phyloP scores from a whole-genome alignment of 2,888 invertebrate species.

The Empis stercorea region DNA sequence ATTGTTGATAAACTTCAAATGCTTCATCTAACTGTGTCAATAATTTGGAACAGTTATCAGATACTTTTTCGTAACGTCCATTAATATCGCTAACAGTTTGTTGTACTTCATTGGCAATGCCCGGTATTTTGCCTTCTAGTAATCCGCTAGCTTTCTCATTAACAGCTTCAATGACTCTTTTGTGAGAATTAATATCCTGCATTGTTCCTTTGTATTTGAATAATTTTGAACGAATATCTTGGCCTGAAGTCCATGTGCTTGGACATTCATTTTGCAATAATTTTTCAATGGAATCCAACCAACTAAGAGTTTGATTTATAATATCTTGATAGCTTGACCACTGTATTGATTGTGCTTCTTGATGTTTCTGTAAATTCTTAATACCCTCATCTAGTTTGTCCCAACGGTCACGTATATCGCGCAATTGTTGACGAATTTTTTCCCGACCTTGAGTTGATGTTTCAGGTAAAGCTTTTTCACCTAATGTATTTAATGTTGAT shows the following conservation, averaged over 20 bases:
- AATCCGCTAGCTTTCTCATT: constrained; percentile 74
- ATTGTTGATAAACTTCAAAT: constrained; percentile 72
- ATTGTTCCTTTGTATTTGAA: constrained; percentile 73
- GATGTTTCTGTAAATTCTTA: constrained; percentile 69
- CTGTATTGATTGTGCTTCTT: constrained; percentile 70
- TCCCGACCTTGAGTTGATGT: constrained; percentile 87
- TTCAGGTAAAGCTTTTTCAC: constrained; percentile 83
- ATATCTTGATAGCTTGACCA: constrained; percentile 78
- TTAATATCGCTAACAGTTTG: constrained; percentile 60
- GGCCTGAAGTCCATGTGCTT: constrained; percentile 60
- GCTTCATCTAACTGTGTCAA: constrained; percentile 62
- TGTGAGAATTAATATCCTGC: constrained; percentile 83
- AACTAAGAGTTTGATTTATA: constrained; percentile 66
- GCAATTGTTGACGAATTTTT: constrained; percentile 70
- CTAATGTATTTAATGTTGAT: constrained; percentile 56
- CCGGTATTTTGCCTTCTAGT: constrained; percentile 38
- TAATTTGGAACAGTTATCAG: constrained; percentile 50
- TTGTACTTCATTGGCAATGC: constrained; percentile 44
- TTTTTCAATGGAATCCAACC: constrained; percentile 78
- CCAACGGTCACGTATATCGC: constrained; percentile 73
- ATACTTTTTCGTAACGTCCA: constrained; percentile 59
- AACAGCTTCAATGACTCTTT: constrained; percentile 78
- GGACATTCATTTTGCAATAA: constrained; percentile 56
- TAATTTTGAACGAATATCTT: constrained; percentile 72
- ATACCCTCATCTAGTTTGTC: constrained; percentile 76